A percentile compares a stretch with the other conserved stretches of the same genome.
Evolutionary conservation across 1,140 invertebrate genomes (phyloP).

Genomic region (Drosophila ercepeae): DNA sequence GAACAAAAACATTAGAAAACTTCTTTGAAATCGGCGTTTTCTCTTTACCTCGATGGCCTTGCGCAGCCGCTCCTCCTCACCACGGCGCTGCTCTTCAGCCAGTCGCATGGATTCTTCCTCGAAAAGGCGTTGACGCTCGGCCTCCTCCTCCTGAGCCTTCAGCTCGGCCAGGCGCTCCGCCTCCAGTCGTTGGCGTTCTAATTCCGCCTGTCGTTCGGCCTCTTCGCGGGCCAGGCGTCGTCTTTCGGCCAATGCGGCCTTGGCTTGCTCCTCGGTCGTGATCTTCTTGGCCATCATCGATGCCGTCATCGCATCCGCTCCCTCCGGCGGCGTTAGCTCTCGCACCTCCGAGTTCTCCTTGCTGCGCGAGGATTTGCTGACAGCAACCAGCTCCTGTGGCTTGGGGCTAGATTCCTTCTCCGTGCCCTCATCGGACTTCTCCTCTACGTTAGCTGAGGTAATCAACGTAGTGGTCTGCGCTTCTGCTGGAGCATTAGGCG

Average conservation of each 20-base stretch:
- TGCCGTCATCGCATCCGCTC: conserved; percentile 76
- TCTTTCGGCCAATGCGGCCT: conserved; percentile 94
- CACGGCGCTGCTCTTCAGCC: conserved; percentile 88
- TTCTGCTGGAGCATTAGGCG: conserved; percentile 9
- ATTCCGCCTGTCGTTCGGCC: conserved; percentile 92
- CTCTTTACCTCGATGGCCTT: conserved; percentile 87
- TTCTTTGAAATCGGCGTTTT: not conserved
- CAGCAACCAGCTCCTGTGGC: conserved; percentile 13
- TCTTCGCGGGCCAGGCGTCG: conserved; percentile 92
- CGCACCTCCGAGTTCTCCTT: conserved; percentile 80
- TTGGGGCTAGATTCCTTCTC: conserved; percentile 63
- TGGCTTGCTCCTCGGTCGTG: conserved; percentile 94
- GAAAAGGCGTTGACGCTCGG: conserved; percentile 90
- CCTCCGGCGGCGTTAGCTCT: conserved; percentile 70
- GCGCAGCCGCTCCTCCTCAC: conserved; percentile 90
- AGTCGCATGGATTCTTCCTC: conserved; percentile 90
- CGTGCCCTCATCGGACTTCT: conserved; percentile 84
- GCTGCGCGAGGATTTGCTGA: conserved; percentile 67
- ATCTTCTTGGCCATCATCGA: conserved; percentile 89
- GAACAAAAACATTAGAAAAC: not conserved
- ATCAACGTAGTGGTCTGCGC: not conserved
- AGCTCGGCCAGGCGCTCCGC: conserved; percentile 90
- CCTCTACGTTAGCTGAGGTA: conserved; percentile 55
- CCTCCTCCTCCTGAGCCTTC: conserved; percentile 92
- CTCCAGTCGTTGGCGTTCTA: conserved; percentile 90